Evolutionary conservation across 1,140 invertebrate species (phyloP), one percentile per base, ranked within the genome.

Genomic region (Hyphantria cunea): DNA sequence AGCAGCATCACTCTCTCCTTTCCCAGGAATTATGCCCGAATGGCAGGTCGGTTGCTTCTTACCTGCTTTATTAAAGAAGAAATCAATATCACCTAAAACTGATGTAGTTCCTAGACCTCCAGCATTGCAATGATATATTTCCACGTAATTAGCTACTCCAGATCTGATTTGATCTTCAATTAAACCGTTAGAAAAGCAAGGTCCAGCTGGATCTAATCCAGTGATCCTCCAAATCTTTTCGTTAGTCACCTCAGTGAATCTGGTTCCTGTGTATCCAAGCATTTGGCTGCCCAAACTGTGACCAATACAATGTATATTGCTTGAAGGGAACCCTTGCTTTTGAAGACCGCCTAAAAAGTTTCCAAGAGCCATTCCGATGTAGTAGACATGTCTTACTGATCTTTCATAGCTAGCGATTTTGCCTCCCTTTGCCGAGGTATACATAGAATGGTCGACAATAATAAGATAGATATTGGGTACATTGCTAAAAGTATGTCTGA

Each of bases 121-220:
- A 32, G 84, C 84, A 45, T 92, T 91, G 9, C 93, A 93, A 74
- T 93, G 93, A 60, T 93, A 92, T 3, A 92, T 89, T 75, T 93
- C 92, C 0, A 94, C 93, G 59, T 93, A 93, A n/a, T 87, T 72
- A 0, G 91, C 93, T 50, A 93, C 87, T 4, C 77, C 84, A 11
- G 86, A 74, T 55, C 92, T 80, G 4, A 93, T 66, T 39, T 92
- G 89, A n/a, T 93, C 90, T n/a, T 89, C 84, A 6, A 86, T 73
- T 0, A 89, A 72, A 34, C 76, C 72, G 58, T 89, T 84, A 0
- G 82, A 85, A 65, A 94, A 95, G 63, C 93, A 93, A 6, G 94
- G 94, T 11, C 93, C 92, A 0, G 94, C 94, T 37, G 94, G 93
- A 80, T 95, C 94, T 6, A 93, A 65, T 0, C 91, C 93, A 3